phyloP scores from a whole-genome alignment of 2,888 invertebrate genomes.

The Pseudoips prasinana region DNA sequence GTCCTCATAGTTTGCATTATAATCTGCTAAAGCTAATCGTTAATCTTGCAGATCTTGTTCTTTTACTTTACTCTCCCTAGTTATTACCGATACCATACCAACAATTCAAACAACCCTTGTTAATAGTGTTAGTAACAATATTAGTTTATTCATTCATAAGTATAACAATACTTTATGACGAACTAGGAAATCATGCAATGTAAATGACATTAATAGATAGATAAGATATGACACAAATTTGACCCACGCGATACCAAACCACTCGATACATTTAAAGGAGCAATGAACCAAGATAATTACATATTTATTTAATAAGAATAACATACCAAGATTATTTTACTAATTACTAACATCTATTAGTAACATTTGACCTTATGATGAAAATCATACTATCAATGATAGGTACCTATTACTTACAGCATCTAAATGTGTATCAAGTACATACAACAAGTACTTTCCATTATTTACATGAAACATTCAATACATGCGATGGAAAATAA shows the following conservation, averaged over 20 bases:
- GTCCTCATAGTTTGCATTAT: no score
- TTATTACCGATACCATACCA: conserved; percentile 9
- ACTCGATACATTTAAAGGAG: conserved; percentile 36
- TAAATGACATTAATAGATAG: conserved; percentile 43
- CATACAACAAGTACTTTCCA: no score
- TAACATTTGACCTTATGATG: conserved; percentile 21
- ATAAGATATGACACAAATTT: conserved; percentile 52
- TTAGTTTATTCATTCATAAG: conserved; percentile 15
- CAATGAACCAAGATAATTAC: conserved; percentile 42
- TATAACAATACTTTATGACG: conserved; percentile 18
- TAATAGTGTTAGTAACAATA: conserved; percentile 11
- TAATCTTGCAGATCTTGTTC: no score
- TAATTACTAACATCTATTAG: no score
- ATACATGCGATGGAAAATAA: conserved; percentile 32
- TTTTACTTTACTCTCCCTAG: no score
- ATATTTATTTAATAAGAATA: conserved; percentile 2
- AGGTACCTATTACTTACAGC: background rate
- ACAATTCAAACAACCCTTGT: conserved; percentile 14
- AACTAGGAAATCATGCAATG: conserved; percentile 43
- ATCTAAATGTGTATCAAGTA: no score
- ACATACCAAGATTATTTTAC: no score
- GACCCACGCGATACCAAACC: conserved; percentile 54
- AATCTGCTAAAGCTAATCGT: no score
- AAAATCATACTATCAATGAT: conserved; percentile 10
- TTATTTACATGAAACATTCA: background rate